phyloP scores from a whole-genome alignment of 2,113 vertebrate genomes.

The Odobenus rosmarus region DNA sequence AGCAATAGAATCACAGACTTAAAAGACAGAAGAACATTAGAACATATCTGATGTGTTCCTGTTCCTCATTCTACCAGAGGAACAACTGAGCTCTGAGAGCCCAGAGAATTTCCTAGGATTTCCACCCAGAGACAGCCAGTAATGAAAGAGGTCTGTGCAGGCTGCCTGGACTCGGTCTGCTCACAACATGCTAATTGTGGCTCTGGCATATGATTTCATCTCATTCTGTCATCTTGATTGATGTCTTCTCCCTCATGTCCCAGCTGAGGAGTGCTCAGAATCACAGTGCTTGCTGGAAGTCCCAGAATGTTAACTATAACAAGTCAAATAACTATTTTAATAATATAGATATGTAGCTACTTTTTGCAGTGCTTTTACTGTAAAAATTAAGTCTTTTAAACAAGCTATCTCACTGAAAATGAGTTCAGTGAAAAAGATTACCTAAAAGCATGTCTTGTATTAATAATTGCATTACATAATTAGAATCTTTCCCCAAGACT shows the following conservation, averaged over 20 bases:
- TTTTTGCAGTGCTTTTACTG: not conserved
- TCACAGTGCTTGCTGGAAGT: not conserved
- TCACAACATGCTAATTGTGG: too few species aligned
- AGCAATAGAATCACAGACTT: not conserved
- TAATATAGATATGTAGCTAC: not conserved
- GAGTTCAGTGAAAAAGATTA: not conserved
- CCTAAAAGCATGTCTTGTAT: not conserved
- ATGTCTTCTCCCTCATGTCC: not conserved
- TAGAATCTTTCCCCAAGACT: not conserved
- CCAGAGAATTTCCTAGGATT: not conserved
- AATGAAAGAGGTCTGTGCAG: not conserved
- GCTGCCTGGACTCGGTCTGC: too few species aligned
- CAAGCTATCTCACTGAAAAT: not conserved
- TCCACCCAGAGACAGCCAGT: not conserved
- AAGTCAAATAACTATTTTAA: not conserved
- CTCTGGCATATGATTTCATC: not conserved
- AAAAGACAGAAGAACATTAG: not conserved
- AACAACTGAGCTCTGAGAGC: not conserved
- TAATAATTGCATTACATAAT: not conserved
- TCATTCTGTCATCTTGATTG: not conserved
- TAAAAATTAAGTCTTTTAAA: not conserved
- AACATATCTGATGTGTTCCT: accelerated
- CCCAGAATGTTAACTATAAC: not conserved
- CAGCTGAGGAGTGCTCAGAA: not conserved
- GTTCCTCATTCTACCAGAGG: not conserved